Conservation (phyloP, 2,797 vertebrate genomes). For the Fundulus diaphanus region DNA sequence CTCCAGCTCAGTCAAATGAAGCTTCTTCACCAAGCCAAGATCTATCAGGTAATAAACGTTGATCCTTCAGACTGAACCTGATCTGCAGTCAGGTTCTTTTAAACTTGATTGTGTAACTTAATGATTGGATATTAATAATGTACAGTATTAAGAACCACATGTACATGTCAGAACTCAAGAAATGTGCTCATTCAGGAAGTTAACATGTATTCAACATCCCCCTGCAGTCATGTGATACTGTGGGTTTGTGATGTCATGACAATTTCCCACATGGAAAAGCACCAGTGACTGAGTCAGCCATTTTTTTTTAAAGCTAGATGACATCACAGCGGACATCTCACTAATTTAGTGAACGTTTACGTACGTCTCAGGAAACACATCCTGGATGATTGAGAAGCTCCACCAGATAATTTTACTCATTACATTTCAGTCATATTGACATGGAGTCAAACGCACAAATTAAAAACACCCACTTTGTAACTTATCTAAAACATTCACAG, state of each 20-base stretch:
- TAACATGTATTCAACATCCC: background rate
- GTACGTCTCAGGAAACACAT: no score
- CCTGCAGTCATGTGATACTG: background rate
- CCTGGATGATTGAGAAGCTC: no score
- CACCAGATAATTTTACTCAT: no score
- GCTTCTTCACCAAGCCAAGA: conserved; percentile 86
- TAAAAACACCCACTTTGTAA: no score
- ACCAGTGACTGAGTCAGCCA: background rate
- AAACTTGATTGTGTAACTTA: background rate
- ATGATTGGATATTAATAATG: background rate
- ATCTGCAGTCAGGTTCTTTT: no score
- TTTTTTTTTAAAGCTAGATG: background rate
- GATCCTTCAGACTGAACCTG: background rate
- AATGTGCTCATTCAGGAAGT: no score
- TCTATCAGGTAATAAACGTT: conserved; percentile 80
- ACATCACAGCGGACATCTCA: background rate
- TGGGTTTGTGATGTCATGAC: background rate
- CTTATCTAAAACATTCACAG: no score
- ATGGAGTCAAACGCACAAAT: no score
- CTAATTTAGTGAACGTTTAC: no score
- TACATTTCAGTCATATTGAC: no score
- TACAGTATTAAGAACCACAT: background rate
- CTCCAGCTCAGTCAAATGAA: conserved; percentile 85
- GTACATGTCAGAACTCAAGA: no score
- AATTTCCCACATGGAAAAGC: background rate